Base-by-base conservation (phyloP, 2,113 vertebrate genomes). In the Donacobius atricapilla region DNA sequence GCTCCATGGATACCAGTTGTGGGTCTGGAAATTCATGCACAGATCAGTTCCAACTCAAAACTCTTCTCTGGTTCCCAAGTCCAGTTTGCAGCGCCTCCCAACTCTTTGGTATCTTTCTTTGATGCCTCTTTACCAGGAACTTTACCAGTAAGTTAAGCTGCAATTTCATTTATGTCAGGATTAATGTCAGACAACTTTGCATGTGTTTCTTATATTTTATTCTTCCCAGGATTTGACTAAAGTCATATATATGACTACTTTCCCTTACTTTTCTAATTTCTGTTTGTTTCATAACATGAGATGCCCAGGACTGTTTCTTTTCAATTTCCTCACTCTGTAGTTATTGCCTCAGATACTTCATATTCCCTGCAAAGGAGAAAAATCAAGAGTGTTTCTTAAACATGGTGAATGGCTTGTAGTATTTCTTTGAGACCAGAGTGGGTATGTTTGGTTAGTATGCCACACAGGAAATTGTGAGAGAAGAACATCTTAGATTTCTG, bases 71-170 rank as follows among this genome's bases (percentile, higher is more conserved):
- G 98, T 92, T 99, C 99, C 47, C 83, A 96, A 68, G 99, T 99
- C 64, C 90, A 96, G 77, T 99, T 99, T 98, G 97, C 97, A 48
- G 98, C 99, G 66, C 99, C 99, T 90, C 99, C 99, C 25, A 99
- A 99, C 97, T 99, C 99, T 72, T 97, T 98, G 89, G 99, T 99
- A 37, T 99, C 99, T 23, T 99, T 99, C 97, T 99, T 99, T 95
- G 99, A 99, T 96, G 99, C 99, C 33, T 99, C 99, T 47, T 97
- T 99, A 80, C 99, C 99, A 10, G 99, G 99, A 96, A 99, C 99
- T n/a, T 97, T 99, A 94, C 99, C 99, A 25, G 99, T 99, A 97
- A 99, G 98, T 97, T 87, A 73, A 83, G 28, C 73, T 90, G 79
- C 39, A 45, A 28, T 45, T 71, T 94, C 6, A 61, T 93, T 93